Conservation (phyloP, 2,797 vertebrate genomes). For the Myiotriccus ornatus region DNA sequence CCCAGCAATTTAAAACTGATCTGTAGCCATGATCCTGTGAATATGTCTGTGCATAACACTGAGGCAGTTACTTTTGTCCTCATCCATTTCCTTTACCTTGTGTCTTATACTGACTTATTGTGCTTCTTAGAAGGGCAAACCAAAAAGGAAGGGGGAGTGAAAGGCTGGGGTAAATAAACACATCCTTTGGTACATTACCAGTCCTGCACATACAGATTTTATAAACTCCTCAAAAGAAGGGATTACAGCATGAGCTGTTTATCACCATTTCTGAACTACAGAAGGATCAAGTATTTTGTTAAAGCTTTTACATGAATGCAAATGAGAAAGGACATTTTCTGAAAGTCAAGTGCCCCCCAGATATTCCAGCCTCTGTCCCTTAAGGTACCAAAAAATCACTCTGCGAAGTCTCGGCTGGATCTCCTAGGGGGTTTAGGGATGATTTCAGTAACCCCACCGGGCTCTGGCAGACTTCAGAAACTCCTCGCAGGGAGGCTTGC, state of each 20-base stretch:
- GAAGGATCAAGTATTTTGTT: background rate
- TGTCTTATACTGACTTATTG: background rate
- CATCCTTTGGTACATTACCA: background rate
- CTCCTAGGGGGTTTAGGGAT: background rate
- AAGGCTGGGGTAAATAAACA: background rate
- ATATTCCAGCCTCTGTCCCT: background rate
- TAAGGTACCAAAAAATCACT: background rate
- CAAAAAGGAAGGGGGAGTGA: background rate
- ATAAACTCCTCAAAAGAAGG: background rate
- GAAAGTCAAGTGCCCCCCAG: background rate
- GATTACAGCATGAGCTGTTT: constrained; percentile 27
- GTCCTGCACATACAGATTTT: background rate
- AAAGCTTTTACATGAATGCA: background rate
- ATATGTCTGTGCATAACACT: background rate
- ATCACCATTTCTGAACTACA: background rate
- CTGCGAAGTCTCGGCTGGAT: fast-evolving
- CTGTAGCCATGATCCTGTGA: background rate
- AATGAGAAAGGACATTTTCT: background rate
- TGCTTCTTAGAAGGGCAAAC: background rate
- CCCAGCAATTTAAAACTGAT: background rate
- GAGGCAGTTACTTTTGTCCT: background rate
- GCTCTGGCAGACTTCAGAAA: background rate
- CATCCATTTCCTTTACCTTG: background rate
- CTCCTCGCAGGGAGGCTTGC: background rate
- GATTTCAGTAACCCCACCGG: fast-evolving